Evolutionary conservation across 1,140 invertebrate species (phyloP), one percentile per base, ranked within the genome.

Genomic region (Pararge aegeria): DNA sequence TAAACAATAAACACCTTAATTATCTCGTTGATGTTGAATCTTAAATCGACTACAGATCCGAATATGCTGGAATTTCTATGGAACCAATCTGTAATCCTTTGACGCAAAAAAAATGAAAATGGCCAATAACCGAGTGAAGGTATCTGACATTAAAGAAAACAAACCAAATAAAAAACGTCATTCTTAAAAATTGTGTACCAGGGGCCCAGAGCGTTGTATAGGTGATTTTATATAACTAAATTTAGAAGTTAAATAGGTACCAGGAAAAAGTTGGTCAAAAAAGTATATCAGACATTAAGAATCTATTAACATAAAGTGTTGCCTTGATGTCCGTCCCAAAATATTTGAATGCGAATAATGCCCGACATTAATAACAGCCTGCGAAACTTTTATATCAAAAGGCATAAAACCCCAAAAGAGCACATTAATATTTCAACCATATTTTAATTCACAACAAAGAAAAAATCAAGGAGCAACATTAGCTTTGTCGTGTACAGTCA

Each of bases 401-500:
- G 46, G 53, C 48, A 48, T 49, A 49, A 27, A 55, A 55, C 46
- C 42, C 55, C 34, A 58, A 68, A 61, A 63, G 64, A 55, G 18
- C 37, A 38, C 57, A 55, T 65, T 60, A 60, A 55, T 63, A 59
- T 59, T 57, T 58, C 55, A 55, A 27, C 57, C 63, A 66, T 63
- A 59, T 63, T 66, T 72, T 75, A 66, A 78, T 65, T 65, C 64
- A 64, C 64, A 72, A 68, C 60, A 67, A 71, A 67, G 64, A 73
- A 79, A 34, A 75, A 76, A 77, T 64, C 66, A 77, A 75, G 61
- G 74, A 80, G 77, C 76, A 73, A 78, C 77, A 83, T 83, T 77
- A 83, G 72, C 68, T 80, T 77, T 86, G 83, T 85, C 74, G 78
- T 68, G 65, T 57, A 66, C 60, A 75, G 19, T 46, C 42, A 20